These are phyloP conservation scores for Kudoa iwatai DNA, from an alignment of 30 jellyfish, hydroid and myxozoan genomes.

Conservation along the genomic window DNA sequence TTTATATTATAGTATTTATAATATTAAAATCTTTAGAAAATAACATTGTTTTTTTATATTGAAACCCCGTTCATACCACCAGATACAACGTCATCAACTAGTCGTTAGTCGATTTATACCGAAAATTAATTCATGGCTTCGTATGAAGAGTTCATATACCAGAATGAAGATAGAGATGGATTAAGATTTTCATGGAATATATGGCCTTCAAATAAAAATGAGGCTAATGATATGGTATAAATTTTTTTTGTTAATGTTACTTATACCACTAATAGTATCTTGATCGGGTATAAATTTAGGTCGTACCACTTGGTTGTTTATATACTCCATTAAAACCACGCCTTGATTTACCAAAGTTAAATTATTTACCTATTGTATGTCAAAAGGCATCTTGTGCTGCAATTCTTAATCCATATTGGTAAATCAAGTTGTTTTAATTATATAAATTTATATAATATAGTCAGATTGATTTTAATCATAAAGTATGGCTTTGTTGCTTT, in stretches of 20 bases:
- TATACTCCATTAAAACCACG: conserved; percentile 83
- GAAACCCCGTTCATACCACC: too few species aligned
- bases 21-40: too few species aligned
- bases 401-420: conserved; percentile 65
- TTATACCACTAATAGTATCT: too few species aligned
- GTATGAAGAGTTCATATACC: conserved; percentile 52
- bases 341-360: conserved; percentile 66
- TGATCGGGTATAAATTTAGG: too few species aligned
- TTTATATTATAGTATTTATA: too few species aligned
- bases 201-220: conserved; percentile 87
- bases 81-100: too few species aligned
- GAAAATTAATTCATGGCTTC: too few species aligned
- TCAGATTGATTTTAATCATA: conserved; percentile 81
- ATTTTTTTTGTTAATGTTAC: too few species aligned
- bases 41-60: too few species aligned
- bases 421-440: conserved; percentile 1
- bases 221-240: conserved; percentile 89
- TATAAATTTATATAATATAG: conserved; percentile 6
- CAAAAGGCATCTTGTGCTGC: conserved; percentile 59
- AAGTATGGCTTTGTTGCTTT: conserved; percentile 75
- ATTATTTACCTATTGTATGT: conserved; percentile 68
- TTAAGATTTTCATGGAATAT: conserved; percentile 84
- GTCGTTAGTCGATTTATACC: too few species aligned
- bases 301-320: conserved; percentile 90
- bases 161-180: conserved; percentile 93